Evolutionary conservation across 2,888 invertebrate species (phyloP).

Genomic region (Diadromus collaris): DNA sequence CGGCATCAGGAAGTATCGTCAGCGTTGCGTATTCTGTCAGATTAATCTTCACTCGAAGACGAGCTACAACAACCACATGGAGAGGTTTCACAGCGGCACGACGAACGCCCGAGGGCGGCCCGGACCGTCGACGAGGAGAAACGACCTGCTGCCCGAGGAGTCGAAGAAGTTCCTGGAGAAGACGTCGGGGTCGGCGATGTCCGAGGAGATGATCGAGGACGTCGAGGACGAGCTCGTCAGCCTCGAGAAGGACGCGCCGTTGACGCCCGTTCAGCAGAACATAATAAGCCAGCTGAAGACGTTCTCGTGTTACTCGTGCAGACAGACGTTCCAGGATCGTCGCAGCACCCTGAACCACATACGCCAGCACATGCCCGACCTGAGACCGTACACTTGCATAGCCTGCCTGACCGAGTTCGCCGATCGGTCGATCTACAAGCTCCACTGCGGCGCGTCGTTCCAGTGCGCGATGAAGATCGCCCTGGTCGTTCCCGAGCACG

Average conservation of each 20-base stretch:
- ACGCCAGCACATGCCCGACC: constrained; percentile 77
- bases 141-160: constrained; percentile 12
- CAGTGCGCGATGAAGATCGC: constrained; percentile 83
- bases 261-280: constrained; percentile 77
- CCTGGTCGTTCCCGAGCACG: constrained; percentile 74
- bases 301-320: constrained; percentile 76
- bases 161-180: constrained; percentile 18
- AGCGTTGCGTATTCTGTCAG: constrained; percentile 75
- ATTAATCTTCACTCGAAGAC: constrained; percentile 76
- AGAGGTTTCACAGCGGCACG: constrained; percentile 71
- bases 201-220: constrained; percentile 55
- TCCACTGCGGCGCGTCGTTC: constrained; percentile 76
- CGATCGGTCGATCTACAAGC: constrained; percentile 75
- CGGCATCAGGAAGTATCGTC: constrained; percentile 71
- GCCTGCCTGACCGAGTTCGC: constrained; percentile 77
- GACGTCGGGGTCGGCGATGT: constrained; percentile 28
- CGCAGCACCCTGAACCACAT: constrained; percentile 76
- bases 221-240: constrained; percentile 73
- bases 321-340: constrained; percentile 73
- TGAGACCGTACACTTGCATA: constrained; percentile 76
- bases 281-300: constrained; percentile 78
- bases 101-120: background rate
- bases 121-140: constrained; percentile 59
- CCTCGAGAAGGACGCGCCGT: constrained; percentile 72
- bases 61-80: constrained; percentile 75